These are phyloP conservation scores for Bombus cullumanus DNA, from an alignment of 1,140 invertebrate genomes.

Conservation along the genomic window DNA sequence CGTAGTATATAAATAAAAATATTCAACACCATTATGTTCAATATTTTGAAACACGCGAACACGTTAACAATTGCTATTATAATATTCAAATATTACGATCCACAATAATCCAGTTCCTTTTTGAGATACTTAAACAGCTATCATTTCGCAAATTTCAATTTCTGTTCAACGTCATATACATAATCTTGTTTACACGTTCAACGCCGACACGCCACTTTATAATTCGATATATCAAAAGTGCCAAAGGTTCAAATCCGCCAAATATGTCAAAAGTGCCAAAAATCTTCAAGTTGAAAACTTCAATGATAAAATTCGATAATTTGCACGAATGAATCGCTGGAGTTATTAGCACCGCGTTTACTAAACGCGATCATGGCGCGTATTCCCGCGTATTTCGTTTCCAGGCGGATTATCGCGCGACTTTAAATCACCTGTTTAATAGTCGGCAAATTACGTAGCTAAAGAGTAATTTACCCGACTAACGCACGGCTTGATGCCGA, in stretches of 20 bases:
- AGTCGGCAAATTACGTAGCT: not conserved
- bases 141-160: not conserved
- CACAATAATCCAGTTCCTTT: too few relatives aligned
- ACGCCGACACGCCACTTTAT: not conserved
- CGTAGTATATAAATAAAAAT: not conserved
- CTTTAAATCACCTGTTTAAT: conserved; percentile 26
- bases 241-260: too few relatives aligned
- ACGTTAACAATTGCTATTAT: not conserved
- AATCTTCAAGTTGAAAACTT: not conserved
- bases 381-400: not conserved
- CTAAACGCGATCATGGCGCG: not conserved
- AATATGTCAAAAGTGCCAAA: too few relatives aligned
- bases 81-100: not conserved
- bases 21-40: not conserved
- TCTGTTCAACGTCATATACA: too few relatives aligned
- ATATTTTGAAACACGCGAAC: not conserved
- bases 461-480: not conserved
- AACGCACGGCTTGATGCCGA: not conserved
- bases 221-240: too few relatives aligned
- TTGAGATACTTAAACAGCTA: not conserved
- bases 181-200: not conserved
- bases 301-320: not conserved
- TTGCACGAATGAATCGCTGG: not conserved
- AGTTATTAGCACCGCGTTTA: conserved; percentile 23
- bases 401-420: conserved; percentile 20